These are phyloP conservation scores for Elmis aenea DNA, from an alignment of 2,888 invertebrate species.

Conservation along the genomic window DNA sequence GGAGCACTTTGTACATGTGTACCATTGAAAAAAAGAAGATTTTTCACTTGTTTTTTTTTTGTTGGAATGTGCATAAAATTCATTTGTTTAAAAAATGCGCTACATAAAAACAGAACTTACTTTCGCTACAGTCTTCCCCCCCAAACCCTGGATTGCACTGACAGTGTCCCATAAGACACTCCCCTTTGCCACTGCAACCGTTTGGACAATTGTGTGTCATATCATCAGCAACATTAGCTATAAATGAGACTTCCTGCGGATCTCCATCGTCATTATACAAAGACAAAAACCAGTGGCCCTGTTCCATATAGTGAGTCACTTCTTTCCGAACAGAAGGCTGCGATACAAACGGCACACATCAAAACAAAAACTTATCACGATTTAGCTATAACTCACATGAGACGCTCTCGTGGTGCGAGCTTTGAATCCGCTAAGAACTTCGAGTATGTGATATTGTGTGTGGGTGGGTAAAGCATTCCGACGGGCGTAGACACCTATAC, in stretches of 20 bases:
- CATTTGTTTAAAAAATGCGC: too few relatives aligned
- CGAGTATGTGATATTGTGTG: conserved; percentile 93
- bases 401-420: conserved; percentile 78
- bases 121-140: conserved; percentile 94
- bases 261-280: conserved; percentile 94
- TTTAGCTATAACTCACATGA: conserved; percentile 62
- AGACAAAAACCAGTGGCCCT: conserved; percentile 94
- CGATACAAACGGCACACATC: conserved; percentile 10
- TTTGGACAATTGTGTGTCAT: conserved; percentile 95
- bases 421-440: conserved; percentile 86
- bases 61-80: too few relatives aligned
- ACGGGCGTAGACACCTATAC: conserved; percentile 91
- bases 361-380: neutral
- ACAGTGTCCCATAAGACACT: conserved; percentile 91
- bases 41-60: too few relatives aligned
- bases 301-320: conserved; percentile 91
- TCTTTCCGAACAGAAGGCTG: conserved; percentile 85
- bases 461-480: conserved; percentile 93
- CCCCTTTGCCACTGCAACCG: conserved; percentile 94
- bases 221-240: conserved; percentile 80
- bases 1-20: too few relatives aligned
- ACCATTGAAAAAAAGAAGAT: too few relatives aligned
- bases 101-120: conserved; percentile 57
- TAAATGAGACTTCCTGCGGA: conserved; percentile 79
- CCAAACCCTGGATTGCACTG: conserved; percentile 95